Evolutionary conservation across 1,140 invertebrate species (phyloP), one percentile per base, ranked within the genome.

Genomic region (Heliconius hewitsoni): DNA sequence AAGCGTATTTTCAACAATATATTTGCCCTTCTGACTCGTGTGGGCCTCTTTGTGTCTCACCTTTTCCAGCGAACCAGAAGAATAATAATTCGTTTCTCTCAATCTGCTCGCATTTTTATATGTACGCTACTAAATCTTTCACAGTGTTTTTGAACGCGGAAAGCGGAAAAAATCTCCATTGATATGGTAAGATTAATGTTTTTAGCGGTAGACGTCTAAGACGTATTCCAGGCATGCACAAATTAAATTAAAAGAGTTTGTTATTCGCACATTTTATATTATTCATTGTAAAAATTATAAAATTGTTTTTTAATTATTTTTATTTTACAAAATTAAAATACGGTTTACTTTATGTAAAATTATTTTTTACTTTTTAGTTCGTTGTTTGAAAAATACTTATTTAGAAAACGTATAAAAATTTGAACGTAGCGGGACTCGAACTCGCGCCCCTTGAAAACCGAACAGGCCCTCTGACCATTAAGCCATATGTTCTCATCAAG

Each of bases 11-110:
- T 42, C 76, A 16, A 71, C 76, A 71, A 77, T 55, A 72, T 77
- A 72, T 77, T 50, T 73, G 50, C 70, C n/a, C 46, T 60, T 8
- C 11, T 30, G 42, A 34, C 42, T 30, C 42, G 42, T 46, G 46
- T 37, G 46, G 74, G 18, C 46, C 74, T 70, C 39, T 71, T 71
- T 72, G 71, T 77, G 18, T 77, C 76, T 71, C 70, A 77, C 76
- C 70, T 77, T 77, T 66, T 42, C 46, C 60, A 77, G 50, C 46
- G 70, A 77, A 72, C 70, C 70, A 77, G 76, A 77, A 77, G 46
- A 77, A 77, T 77, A 77, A 77, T 77, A 71, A 77, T 77, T 77
- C 76, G 46, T 77, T 71, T 77, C 46, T 71, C n/a, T 3, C 76
- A 77, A 77, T 77, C 70, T 72, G 76, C 46, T 55, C 76, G 19